Evolutionary conservation across 2,888 invertebrate genomes (phyloP), one percentile per base, ranked within the genome.

Genomic region (Dromius quadrimaculatus): DNA sequence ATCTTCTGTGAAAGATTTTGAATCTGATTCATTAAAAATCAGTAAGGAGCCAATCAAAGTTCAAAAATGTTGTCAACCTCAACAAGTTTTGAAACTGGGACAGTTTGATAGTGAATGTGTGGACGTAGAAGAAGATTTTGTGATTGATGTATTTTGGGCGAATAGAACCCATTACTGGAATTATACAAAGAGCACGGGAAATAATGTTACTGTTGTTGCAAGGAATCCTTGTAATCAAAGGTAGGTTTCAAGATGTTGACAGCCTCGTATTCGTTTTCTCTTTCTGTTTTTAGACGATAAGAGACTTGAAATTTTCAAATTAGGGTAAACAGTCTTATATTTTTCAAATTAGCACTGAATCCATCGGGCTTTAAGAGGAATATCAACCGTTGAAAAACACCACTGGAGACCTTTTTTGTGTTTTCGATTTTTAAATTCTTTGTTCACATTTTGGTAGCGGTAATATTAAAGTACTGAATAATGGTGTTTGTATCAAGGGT

Each of bases 131-230:
- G 41, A 20, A 13, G 1, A 41, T 1, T 62, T 62, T 41, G 11
- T 62, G 5, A 23, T 62, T 17, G 62, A 62, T 19, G 22, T 62
- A 5, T 62, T 38, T 41, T 19, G 6, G 4, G 36, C 38, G 4
- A 62, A 62, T 15, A 1, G 22, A 11, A 62, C 62, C 6, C 62
- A 62, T 62, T 62, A 62, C 20, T 62, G 62, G 62, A 62, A 62
- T n/a, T 38, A 38, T 41, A 41, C 62, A 9, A 62, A 15, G n/a
- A 38, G 38, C 19, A 11, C 20, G 5, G 38, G 11, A 13, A 15
- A 11, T 5, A 22, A 62, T 22, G 62, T 62, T 3, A 22, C 36
- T 6, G 11, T 62, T 36, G 8, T 38, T 9, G 22, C 41, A 1
- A 62, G 41, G n/a, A 41, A 62, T 41, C 62, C 62, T 11, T 62